Evolutionary conservation across 2,797 vertebrate genomes (phyloP).

Genomic region (Cetoscarus ocellatus): DNA sequence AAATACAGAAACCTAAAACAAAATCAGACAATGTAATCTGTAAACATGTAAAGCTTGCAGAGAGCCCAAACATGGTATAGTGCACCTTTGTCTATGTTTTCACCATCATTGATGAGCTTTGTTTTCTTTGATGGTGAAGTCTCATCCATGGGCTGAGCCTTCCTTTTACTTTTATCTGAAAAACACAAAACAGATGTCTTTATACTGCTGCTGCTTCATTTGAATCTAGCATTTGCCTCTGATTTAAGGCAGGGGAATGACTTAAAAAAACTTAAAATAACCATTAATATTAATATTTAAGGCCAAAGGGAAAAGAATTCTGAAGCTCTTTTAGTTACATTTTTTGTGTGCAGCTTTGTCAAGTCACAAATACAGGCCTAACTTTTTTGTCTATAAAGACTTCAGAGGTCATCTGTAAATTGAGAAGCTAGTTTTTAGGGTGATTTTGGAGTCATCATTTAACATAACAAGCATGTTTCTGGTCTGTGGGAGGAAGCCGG

Average conservation of each 20-base stretch:
- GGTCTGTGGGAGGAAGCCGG: too few species aligned
- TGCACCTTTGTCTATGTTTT: background rate
- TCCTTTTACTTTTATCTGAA: slow-evolving; percentile 60
- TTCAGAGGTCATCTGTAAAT: too few species aligned
- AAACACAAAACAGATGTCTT: background rate
- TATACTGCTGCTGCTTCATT: background rate
- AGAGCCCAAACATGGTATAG: background rate
- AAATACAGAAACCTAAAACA: slow-evolving; percentile 84
- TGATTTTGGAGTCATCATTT: too few species aligned
- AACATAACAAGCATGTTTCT: too few species aligned
- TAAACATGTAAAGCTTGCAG: background rate
- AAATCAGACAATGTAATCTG: background rate
- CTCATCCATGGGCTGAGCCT: background rate
- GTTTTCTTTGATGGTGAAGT: slow-evolving; percentile 60
- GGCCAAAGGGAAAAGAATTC: too few species aligned
- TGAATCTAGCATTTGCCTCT: background rate
- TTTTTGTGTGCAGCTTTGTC: too few species aligned
- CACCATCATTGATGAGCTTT: slow-evolving; percentile 66
- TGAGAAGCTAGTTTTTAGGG: too few species aligned
- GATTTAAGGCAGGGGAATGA: background rate
- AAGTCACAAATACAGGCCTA: too few species aligned
- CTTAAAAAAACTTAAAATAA: too few species aligned
- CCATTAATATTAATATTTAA: too few species aligned
- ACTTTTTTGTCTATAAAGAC: too few species aligned
- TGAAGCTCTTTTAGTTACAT: too few species aligned